These are phyloP conservation scores for Illadopsis cleaveri DNA, from an alignment of 2,113 vertebrate genomes.

Conservation along the genomic window DNA sequence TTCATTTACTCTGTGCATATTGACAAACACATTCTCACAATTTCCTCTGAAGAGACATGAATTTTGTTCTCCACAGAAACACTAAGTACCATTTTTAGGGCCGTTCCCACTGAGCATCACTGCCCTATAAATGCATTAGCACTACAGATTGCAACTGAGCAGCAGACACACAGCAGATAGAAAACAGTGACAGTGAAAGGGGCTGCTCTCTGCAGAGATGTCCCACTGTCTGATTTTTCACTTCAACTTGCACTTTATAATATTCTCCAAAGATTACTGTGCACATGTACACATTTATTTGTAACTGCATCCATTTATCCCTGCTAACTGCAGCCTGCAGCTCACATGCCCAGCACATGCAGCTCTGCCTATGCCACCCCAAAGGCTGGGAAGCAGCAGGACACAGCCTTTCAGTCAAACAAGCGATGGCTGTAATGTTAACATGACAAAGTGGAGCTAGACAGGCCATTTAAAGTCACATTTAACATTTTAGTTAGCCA, in stretches of 20 bases:
- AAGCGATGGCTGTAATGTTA: neutral
- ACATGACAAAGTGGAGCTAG: neutral
- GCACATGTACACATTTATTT: neutral
- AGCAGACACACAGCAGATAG: neutral
- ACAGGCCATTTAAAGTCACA: constrained; percentile 26
- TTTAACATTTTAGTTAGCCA: constrained; percentile 52
- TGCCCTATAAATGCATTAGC: neutral
- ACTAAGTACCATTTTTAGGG: neutral
- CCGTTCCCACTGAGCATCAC: neutral
- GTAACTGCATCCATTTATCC: neutral
- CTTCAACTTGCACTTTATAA: neutral
- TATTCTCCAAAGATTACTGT: neutral
- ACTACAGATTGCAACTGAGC: neutral
- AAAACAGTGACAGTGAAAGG: neutral
- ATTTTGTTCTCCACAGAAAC: neutral
- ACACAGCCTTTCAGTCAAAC: neutral
- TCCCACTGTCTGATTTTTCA: neutral
- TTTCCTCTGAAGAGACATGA: neutral
- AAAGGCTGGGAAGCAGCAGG: neutral
- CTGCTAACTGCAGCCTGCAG: neutral
- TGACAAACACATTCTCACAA: neutral
- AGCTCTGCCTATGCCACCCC: neutral
- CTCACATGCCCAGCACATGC: neutral
- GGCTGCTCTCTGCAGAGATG: neutral
- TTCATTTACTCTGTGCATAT: neutral